Evolutionary conservation across 1,140 invertebrate genomes (phyloP).

Genomic region (Paramacrobiotus metropolitanus): DNA sequence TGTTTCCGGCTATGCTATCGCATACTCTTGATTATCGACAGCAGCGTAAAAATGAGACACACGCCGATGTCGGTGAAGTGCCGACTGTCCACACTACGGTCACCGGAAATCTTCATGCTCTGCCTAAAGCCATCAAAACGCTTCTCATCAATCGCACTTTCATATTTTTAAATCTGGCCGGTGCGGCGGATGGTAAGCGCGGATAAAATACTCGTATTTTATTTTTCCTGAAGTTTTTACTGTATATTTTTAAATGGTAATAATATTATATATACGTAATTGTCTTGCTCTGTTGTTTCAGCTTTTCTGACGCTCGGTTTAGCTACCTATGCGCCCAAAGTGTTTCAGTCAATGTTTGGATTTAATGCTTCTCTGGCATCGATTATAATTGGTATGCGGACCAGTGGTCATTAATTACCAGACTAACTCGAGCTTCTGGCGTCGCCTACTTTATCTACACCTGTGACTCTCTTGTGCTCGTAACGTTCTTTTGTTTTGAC

Average conservation of each 20-base stretch:
- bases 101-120: constrained; percentile 31
- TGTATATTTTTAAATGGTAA: not conserved
- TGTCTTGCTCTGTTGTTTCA: constrained; percentile 11
- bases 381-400: constrained; percentile 32
- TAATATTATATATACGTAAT: too few relatives aligned
- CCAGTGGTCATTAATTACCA: constrained; percentile 36
- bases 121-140: constrained; percentile 37
- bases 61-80: constrained; percentile 14
- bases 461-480: too few relatives aligned
- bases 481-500: too few relatives aligned
- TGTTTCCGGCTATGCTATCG: constrained; percentile 47
- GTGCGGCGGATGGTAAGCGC: constrained; percentile 39
- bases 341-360: constrained; percentile 58
- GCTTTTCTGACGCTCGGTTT: constrained; percentile 46
- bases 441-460: too few relatives aligned
- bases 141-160: constrained; percentile 50
- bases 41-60: not conserved
- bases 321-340: constrained; percentile 53
- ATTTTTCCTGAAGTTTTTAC: not conserved
- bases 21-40: not conserved
- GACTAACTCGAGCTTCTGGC: too few relatives aligned
- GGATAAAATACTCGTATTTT: not conserved
- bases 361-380: constrained; percentile 29
- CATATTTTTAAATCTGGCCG: constrained; percentile 49
- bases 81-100: constrained; percentile 21